Base-by-base conservation (phyloP, 2,113 vertebrate species). In the Castor canadensis region DNA sequence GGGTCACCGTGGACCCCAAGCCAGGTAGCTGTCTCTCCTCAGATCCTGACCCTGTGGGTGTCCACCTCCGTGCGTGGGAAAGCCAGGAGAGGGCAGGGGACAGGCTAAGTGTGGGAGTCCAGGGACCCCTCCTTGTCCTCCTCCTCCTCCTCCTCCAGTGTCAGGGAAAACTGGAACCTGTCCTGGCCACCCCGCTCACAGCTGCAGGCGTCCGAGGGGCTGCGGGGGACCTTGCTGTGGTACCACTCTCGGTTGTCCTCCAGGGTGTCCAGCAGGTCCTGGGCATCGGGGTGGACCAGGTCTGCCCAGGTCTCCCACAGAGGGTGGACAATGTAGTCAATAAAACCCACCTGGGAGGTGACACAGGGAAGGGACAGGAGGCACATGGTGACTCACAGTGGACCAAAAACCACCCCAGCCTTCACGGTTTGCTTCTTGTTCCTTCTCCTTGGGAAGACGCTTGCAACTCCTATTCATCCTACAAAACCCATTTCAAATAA, bases 171-270 rank as follows among this genome's bases (percentile, higher is more conserved):
- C n/a, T n/a, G n/a, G n/a, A n/a, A n/a, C n/a, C n/a, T n/a, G n/a
- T n/a, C n/a, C n/a, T n/a, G n/a, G n/a, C 56, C 1, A 6, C 60
- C 2, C 81, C 15, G 17, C 91, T 98, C 82, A 97, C 67, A 0
- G 58, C 58, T 3, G 58, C 95, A 0, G 75, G 32, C 8, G 91
- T 45, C 88, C 60, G 2, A 8, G 69, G 91, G 91, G 92, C 47
- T 94, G 77, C 69, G 98, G 97, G 84, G 72, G 3, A 58, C 97
- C 95, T 22, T 98, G 60, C 99, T 99, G 96, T 99, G 99, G 97
- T 99, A 99, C 99, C 99, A 99, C 97, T 99, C 99, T 92, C 99
- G 97, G 98, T 99, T 99, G 98, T 99, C 99, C 97, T 99, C 99
- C 95, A 99, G 96, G 3, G 99, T 99, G 96, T 99, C 99, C 96